Evolutionary conservation across 2,888 invertebrate species (phyloP), one percentile per base, ranked within the genome.

Genomic region (Helleia helle): DNA sequence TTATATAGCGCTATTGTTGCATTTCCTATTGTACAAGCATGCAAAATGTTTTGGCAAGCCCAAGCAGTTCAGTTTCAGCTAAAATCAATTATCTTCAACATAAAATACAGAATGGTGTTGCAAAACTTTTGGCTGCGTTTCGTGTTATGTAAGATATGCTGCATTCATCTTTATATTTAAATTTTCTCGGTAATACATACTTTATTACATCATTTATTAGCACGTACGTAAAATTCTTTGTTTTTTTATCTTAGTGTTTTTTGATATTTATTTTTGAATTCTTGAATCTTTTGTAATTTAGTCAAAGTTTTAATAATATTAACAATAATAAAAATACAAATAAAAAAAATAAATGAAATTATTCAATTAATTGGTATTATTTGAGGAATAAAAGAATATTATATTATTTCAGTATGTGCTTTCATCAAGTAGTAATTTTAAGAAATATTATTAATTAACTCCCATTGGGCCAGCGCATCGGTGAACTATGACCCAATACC

Each of bases 341-440:
- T 51, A 60, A 71, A 70, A 46, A 81, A 68, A 52, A 74, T 59
- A 62, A 81, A 77, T 49, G 64, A 71, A 53, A 86, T 71, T 76
- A 80, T 72, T 87, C 79, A 79, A 47, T 77, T 85, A 69, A 90
- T 74, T 4, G 90, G 89, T 26, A 86, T 84, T 88, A 90, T 89
- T 87, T 90, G 90, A 42, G 90, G 90, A 0, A 90, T 89, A 71
- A 87, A 89, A 87, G 86, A 87, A 86, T 88, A 88, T 84, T 84
- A 75, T 69, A 52, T 46, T 49, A 31, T 17, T n/a, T n/a, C n/a
- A n/a, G n/a, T n/a, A n/a, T n/a, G n/a, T n/a, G n/a, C n/a, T n/a
- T n/a, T n/a, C n/a, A n/a, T n/a, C n/a, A n/a, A n/a, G n/a, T n/a
- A n/a, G n/a, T n/a, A n/a, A n/a, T n/a, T n/a, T n/a, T n/a, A n/a